Conservation (phyloP, 2,888 invertebrate genomes). For the Euspilapteryx auroguttella region DNA sequence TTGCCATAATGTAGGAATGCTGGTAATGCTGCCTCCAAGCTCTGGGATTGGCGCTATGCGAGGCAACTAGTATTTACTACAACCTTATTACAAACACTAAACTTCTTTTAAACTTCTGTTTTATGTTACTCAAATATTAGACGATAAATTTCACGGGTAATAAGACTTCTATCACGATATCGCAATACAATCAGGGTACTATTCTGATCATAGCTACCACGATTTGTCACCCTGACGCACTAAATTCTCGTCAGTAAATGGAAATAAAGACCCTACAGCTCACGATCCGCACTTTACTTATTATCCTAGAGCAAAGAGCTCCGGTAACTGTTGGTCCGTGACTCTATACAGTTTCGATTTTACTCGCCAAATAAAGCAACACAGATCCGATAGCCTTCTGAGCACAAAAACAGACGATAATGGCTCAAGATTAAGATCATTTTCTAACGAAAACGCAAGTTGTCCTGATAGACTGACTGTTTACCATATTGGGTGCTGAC, state of each 20-base stretch:
- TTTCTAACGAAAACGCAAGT: constrained; percentile 48
- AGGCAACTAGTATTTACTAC: too few species aligned
- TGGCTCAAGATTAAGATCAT: constrained; percentile 41
- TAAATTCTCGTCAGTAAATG: background rate
- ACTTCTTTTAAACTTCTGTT: too few species aligned
- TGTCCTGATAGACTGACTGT: constrained; percentile 7
- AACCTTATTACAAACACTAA: too few species aligned
- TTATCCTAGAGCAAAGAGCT: constrained; percentile 19
- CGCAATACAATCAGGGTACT: too few species aligned
- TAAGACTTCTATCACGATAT: too few species aligned
- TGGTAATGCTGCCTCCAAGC: background rate
- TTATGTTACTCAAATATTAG: too few species aligned
- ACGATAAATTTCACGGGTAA: too few species aligned
- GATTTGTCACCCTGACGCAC: background rate
- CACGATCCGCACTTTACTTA: constrained; percentile 17
- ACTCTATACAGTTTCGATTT: constrained; percentile 21
- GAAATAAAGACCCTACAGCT: background rate
- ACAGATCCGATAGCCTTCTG: constrained; percentile 41
- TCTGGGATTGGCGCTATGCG: too few species aligned
- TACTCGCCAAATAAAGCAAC: constrained; percentile 30
- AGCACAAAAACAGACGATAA: constrained; percentile 37
- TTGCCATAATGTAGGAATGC: background rate
- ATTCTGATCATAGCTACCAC: too few species aligned
- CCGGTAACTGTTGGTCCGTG: constrained; percentile 13
- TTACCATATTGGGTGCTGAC: too few species aligned